phyloP scores from a whole-genome alignment of 2,113 vertebrate genomes.

The Machaerirhynchus nigripectus region DNA sequence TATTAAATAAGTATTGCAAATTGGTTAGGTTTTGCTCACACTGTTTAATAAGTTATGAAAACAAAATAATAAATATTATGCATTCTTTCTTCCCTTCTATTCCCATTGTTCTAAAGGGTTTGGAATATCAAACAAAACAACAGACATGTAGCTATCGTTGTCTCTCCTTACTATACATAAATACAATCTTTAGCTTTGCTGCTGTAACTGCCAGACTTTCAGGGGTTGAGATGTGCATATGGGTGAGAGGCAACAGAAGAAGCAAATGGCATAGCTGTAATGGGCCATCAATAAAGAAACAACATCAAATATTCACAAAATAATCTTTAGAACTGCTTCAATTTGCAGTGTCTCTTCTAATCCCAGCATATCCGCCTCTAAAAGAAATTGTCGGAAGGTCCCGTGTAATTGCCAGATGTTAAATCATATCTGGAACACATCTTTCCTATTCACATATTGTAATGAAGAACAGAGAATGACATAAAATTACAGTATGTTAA shows the following conservation, averaged over 20 bases:
- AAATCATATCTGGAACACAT: not conserved
- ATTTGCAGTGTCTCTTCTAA: not conserved
- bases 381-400: not conserved
- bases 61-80: not conserved
- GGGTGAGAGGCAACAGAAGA: not conserved
- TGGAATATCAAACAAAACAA: not conserved
- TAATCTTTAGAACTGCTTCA: not conserved
- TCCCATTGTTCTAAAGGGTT: not conserved
- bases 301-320: not conserved
- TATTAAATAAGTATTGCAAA: not conserved
- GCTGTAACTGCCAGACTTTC: not conserved
- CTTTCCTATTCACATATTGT: not conserved
- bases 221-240: too few relatives aligned
- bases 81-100: not conserved
- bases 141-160: not conserved
- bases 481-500: not conserved
- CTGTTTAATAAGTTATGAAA: not conserved
- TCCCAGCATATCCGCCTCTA: not conserved
- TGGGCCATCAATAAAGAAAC: not conserved
- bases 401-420: not conserved
- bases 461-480: not conserved
- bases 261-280: not conserved
- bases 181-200: not conserved
- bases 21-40: not conserved
- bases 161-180: not conserved